Conservation (phyloP, 1,140 invertebrate species). For the Vanessa tameamea region DNA sequence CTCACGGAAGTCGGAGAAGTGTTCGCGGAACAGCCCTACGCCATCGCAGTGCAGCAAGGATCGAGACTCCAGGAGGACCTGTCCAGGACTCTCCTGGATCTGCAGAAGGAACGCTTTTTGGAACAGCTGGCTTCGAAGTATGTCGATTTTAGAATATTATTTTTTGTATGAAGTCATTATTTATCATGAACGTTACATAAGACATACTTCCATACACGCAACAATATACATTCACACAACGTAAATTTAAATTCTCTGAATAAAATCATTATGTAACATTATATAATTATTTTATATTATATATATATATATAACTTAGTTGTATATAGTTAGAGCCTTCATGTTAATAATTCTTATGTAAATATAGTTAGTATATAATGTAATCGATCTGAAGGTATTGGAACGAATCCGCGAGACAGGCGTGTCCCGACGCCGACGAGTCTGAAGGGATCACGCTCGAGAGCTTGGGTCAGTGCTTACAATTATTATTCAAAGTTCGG, state of each 20-base stretch:
- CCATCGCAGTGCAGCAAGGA: conserved; percentile 92
- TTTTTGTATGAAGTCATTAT: not conserved
- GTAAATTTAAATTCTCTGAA: no score
- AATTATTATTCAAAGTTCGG: no score
- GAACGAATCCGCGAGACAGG: conserved; percentile 86
- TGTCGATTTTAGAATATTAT: not conserved
- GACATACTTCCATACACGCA: no score
- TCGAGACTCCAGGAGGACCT: conserved; percentile 90
- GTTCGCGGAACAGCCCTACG: conserved; percentile 94
- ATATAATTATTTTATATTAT: no score
- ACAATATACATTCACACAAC: no score
- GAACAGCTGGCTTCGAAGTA: conserved; percentile 82
- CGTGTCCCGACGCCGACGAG: conserved; percentile 88
- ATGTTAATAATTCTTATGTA: no score
- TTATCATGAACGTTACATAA: no score
- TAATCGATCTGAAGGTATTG: conserved; percentile 83
- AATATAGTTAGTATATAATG: no score
- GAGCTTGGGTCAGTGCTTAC: conserved; percentile 85
- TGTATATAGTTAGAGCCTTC: no score
- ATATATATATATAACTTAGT: no score
- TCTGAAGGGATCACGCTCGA: conserved; percentile 93
- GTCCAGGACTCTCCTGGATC: conserved; percentile 88
- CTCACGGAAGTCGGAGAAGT: conserved; percentile 93
- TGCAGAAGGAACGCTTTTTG: conserved; percentile 93
- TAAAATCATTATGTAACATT: no score